These are phyloP conservation scores for Mesembrinibis cayennensis DNA, from an alignment of 2,113 vertebrate species.

Conservation along the genomic window DNA sequence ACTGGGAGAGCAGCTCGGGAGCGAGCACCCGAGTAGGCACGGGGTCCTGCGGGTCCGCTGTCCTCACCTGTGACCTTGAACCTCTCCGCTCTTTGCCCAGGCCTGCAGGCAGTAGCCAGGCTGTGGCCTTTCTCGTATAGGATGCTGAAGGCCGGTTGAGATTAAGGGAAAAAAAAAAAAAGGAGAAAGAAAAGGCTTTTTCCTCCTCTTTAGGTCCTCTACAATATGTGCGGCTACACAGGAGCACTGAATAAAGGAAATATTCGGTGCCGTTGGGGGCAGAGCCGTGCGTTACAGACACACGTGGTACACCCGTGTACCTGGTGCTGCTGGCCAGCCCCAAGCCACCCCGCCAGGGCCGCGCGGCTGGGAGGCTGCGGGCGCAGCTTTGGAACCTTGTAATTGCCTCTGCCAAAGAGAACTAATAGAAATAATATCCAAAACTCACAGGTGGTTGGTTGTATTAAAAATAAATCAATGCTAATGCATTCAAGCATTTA, in stretches of 20 bases:
- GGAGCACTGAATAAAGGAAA: neutral
- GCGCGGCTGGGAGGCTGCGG: neutral
- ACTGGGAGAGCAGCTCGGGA: neutral
- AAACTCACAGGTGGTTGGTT: neutral
- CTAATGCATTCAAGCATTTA: neutral
- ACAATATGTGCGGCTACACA: rapidly evolving
- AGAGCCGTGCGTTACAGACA: neutral
- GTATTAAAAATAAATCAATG: slow-evolving; percentile 23
- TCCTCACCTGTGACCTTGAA: neutral
- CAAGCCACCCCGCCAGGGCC: neutral
- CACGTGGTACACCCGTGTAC: rapidly evolving
- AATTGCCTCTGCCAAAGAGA: neutral
- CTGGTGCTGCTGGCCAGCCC: neutral
- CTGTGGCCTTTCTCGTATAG: rapidly evolving
- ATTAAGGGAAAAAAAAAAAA: rapidly evolving
- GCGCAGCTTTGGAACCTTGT: neutral
- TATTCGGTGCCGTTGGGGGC: neutral
- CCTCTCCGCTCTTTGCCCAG: neutral
- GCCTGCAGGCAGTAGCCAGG: neutral
- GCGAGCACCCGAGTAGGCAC: rapidly evolving
- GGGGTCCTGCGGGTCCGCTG: neutral
- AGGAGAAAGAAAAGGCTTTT: rapidly evolving
- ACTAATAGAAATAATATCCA: neutral
- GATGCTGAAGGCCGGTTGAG: neutral
- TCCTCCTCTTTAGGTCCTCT: neutral